These are phyloP conservation scores for Chloroclysta siterata DNA, from an alignment of 2,888 invertebrate species.

Conservation along the genomic window DNA sequence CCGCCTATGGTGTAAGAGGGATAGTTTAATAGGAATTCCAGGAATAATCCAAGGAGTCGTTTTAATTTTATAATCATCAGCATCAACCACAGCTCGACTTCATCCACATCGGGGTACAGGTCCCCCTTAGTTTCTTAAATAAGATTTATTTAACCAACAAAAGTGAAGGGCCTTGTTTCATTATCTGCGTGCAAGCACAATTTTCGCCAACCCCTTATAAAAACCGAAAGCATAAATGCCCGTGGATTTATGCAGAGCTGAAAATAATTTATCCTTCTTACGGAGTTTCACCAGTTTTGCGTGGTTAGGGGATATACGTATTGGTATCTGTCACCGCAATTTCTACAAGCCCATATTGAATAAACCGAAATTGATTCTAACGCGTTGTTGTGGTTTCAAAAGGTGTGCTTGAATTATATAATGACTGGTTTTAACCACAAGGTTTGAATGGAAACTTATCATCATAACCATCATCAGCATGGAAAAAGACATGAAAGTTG, in stretches of 20 bases:
- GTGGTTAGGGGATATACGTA: constrained; percentile 22
- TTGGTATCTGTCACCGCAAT: constrained; percentile 31
- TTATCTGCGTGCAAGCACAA: background rate
- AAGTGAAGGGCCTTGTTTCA: background rate
- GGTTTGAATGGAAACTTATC: background rate
- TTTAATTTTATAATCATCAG: too few relatives aligned
- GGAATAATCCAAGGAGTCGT: too few relatives aligned
- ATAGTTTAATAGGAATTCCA: too few relatives aligned
- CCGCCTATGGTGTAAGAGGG: too few relatives aligned
- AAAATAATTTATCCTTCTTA: constrained; percentile 25
- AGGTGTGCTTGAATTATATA: constrained; percentile 18
- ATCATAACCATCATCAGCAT: background rate
- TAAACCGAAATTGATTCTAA: constrained; percentile 36
- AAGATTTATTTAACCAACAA: too few relatives aligned
- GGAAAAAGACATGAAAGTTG: too few relatives aligned
- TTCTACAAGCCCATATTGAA: constrained; percentile 33
- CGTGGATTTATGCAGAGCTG: constrained; percentile 21
- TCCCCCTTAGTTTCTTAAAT: too few relatives aligned
- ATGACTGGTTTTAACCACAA: constrained; percentile 7
- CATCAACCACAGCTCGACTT: too few relatives aligned
- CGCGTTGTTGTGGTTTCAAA: constrained; percentile 24
- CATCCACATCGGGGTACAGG: too few relatives aligned
- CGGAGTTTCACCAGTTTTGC: constrained; percentile 26
- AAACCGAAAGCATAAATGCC: constrained; percentile 17
- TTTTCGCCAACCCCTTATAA: background rate